Conservation (phyloP, 2,888 invertebrate species). For the Thymelicus acteon region DNA sequence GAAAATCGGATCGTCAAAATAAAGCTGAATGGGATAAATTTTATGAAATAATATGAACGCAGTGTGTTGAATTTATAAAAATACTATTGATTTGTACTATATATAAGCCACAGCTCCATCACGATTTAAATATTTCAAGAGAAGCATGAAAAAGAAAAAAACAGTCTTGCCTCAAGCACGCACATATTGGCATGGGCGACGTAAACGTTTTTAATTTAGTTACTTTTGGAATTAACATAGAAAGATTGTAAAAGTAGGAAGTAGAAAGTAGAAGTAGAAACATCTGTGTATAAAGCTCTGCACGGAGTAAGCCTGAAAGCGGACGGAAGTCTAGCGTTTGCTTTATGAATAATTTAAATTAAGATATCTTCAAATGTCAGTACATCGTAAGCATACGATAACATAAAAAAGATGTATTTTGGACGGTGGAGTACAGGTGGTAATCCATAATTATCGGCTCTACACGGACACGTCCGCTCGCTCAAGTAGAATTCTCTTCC, state of each 20-base stretch:
- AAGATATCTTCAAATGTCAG: neutral
- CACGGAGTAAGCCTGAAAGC: too few relatives aligned
- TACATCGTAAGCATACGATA: neutral
- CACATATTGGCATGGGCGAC: too few relatives aligned
- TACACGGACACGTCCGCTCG: neutral
- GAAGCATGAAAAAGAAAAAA: neutral
- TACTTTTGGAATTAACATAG: neutral
- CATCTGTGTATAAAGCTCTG: neutral
- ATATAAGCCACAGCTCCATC: neutral
- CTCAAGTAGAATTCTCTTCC: neutral
- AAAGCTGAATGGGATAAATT: neutral
- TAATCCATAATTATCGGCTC: neutral
- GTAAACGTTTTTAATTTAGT: neutral
- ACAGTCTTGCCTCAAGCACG: neutral
- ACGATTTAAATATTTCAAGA: neutral
- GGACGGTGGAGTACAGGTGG: constrained; percentile 1
- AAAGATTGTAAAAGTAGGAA: neutral
- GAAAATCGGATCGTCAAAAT: too few relatives aligned
- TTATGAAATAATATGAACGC: neutral
- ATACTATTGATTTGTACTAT: constrained; percentile 18
- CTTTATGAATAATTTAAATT: neutral
- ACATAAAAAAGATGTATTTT: neutral
- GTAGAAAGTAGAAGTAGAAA: neutral
- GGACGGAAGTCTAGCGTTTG: neutral
- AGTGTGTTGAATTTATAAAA: neutral